Evolutionary conservation across 2,113 vertebrate genomes (phyloP).

Genomic region (Hippoglossus stenolepis): DNA sequence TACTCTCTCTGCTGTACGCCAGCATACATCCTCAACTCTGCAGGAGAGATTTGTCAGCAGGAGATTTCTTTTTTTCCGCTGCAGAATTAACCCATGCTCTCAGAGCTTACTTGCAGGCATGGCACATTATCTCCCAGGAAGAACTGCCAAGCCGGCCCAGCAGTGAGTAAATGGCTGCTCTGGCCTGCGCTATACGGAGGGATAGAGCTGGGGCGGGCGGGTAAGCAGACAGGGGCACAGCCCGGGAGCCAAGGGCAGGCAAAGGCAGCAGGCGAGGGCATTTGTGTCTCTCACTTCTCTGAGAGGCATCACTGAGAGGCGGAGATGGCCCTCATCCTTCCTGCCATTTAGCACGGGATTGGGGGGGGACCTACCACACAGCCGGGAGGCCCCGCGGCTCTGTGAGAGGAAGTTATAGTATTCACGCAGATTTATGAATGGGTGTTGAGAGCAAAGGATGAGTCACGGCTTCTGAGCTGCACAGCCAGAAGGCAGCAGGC

Average conservation of each 20-base stretch:
- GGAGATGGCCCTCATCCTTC: conserved; percentile 62
- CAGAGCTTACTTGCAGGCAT: conserved; percentile 69
- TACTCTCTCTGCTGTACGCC: conserved; percentile 35
- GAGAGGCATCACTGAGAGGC: conserved; percentile 25
- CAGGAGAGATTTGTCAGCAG: conserved; percentile 73
- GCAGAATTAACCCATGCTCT: conserved; percentile 70
- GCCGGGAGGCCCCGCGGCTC: conserved; percentile 35
- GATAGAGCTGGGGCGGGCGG: conserved; percentile 31
- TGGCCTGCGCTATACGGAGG: conserved; percentile 22
- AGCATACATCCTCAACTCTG: conserved; percentile 66
- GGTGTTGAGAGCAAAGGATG: conserved; percentile 75
- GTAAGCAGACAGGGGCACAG: conserved; percentile 19
- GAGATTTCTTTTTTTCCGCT: conserved; percentile 52
- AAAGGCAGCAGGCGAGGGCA: background rate
- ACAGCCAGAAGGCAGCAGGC: conserved; percentile 73
- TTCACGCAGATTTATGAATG: conserved; percentile 82
- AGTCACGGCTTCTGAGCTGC: conserved; percentile 75
- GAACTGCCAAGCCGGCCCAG: conserved; percentile 53
- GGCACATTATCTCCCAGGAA: conserved; percentile 69
- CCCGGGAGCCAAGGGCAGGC: too few relatives aligned
- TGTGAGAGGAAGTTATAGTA: conserved; percentile 74
- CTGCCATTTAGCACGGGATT: conserved; percentile 60
- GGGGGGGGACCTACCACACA: conserved; percentile 56
- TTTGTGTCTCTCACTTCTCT: conserved; percentile 35
- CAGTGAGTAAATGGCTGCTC: conserved; percentile 52